Evolutionary conservation across 1,140 invertebrate species (phyloP).

Genomic region (Aporrectodea caliginosa): DNA sequence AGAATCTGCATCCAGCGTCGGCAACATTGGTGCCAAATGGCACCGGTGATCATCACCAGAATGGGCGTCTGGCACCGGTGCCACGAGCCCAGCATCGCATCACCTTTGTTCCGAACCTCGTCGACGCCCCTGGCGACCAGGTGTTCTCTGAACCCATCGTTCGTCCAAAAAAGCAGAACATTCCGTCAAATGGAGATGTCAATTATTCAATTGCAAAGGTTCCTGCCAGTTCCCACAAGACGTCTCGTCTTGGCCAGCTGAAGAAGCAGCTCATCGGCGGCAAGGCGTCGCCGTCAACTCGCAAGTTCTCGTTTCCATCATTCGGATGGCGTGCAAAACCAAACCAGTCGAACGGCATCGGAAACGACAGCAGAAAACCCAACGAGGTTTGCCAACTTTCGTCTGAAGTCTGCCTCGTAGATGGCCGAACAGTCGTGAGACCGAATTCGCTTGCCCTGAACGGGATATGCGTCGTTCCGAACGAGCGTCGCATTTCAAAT

Average conservation of each 20-base stretch:
- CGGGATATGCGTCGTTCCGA: neutral
- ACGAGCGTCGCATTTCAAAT: neutral
- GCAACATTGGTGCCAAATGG: constrained; percentile 58
- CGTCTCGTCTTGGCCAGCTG: neutral
- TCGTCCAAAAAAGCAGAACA: constrained; percentile 61
- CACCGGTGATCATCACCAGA: constrained; percentile 46
- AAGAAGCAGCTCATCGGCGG: neutral
- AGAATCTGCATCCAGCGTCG: constrained; percentile 38
- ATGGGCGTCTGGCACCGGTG: constrained; percentile 9
- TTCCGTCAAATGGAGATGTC: constrained; percentile 37
- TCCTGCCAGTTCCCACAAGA: neutral
- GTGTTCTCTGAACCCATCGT: constrained; percentile 29
- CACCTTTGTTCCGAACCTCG: constrained; percentile 72
- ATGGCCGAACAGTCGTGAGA: neutral
- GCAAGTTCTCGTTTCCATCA: neutral
- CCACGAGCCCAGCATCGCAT: constrained; percentile 62
- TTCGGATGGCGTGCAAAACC: neutral
- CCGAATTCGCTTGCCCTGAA: neutral
- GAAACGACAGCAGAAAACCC: neutral
- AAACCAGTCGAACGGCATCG: neutral
- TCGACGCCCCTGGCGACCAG: constrained; percentile 55
- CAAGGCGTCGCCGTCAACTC: neutral
- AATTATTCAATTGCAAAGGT: neutral
- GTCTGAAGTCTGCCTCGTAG: neutral
- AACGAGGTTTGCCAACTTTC: neutral